These are phyloP conservation scores for Crossaster papposus DNA, from an alignment of 53 echinoderm and acorn worm species.

Conservation along the genomic window DNA sequence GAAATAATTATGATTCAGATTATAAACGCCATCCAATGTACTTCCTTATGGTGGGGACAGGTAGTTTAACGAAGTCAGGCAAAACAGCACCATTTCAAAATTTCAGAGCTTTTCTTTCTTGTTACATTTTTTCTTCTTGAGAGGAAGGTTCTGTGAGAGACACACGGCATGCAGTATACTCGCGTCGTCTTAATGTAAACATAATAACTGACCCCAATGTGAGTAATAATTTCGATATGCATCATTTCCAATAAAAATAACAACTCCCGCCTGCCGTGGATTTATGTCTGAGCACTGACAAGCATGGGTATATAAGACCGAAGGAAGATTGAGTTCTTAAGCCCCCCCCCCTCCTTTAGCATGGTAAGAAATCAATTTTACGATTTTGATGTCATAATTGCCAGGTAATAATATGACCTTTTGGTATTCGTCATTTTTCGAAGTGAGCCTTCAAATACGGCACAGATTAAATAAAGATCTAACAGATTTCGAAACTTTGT, in stretches of 20 bases:
- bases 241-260: slow-evolving; percentile 10
- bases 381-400: neutral
- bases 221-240: slow-evolving; percentile 21
- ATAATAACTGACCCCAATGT: slow-evolving; percentile 12
- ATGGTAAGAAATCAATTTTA: neutral
- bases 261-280: neutral
- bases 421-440: neutral
- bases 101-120: neutral
- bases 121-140: neutral
- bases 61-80: too few species aligned
- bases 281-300: neutral
- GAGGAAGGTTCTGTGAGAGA: neutral
- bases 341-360: neutral
- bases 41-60: too few species aligned
- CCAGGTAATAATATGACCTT: neutral
- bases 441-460: neutral
- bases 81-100: neutral
- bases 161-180: neutral
- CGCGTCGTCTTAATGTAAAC: neutral
- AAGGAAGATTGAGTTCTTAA: neutral
- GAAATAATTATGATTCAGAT: too few species aligned
- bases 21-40: too few species aligned
- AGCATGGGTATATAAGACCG: neutral
- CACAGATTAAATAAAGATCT: neutral
- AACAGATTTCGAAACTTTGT: neutral